A percentile compares a stretch with the other conserved stretches of the same genome.
Conservation (phyloP, 2,797 vertebrate genomes). For the Halcyon leucocephala region DNA sequence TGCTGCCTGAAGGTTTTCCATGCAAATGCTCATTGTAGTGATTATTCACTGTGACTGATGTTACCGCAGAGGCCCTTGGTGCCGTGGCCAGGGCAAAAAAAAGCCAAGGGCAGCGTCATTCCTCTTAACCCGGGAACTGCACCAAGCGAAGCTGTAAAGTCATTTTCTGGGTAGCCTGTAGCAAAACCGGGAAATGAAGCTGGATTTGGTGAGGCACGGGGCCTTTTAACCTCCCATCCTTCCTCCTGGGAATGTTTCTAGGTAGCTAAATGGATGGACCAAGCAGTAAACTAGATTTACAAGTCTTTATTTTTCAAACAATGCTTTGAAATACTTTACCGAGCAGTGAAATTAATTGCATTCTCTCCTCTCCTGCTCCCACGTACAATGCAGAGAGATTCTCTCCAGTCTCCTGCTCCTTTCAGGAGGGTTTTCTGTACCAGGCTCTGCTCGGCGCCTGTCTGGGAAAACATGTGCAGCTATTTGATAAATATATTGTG, state of each 20-base stretch:
- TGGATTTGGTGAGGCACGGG: not conserved
- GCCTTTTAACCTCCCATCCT: not conserved
- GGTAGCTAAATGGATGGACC: not conserved
- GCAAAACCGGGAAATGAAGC: not conserved
- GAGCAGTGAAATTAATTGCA: not conserved
- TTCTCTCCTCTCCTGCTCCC: not conserved
- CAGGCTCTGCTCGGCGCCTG: not conserved
- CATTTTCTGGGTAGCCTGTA: not conserved
- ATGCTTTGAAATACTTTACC: not conserved
- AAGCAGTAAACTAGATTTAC: not conserved
- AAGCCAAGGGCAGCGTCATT: not conserved
- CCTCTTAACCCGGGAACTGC: not conserved
- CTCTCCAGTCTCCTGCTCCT: not conserved
- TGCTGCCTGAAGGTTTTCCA: not conserved
- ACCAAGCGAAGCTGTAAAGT: not conserved
- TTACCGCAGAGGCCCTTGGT: not conserved
- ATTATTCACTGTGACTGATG: not conserved
- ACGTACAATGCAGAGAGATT: not conserved
- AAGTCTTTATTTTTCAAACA: not conserved
- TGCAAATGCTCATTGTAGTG: not conserved
- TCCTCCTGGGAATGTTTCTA: not conserved
- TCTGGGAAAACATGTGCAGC: slow-evolving; percentile 9
- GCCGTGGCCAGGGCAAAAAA: not conserved
- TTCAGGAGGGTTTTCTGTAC: not conserved
- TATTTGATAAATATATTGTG: not conserved